Evolutionary conservation across 30 jellyfish, hydroid and myxozoan species (phyloP), one percentile per base, ranked within the genome.

Genomic region (Aurelia coerulea): DNA sequence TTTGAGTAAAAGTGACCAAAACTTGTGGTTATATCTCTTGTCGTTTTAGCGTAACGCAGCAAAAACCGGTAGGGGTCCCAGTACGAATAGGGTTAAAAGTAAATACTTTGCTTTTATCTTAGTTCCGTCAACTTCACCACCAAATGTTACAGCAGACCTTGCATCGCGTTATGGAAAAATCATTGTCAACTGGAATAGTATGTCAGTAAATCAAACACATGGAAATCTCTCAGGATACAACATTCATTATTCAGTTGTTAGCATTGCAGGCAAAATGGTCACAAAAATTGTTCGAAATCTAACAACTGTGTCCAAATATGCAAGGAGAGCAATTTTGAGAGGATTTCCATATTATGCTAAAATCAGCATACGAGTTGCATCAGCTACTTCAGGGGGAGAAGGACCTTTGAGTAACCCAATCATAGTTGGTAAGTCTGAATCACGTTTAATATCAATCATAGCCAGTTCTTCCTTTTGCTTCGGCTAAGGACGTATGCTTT

Each of bases 391-490:
- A 31, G 91, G 76, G 46, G 95, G 97, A 17, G 78, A 41, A 18
- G 97, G 97, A 15, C 90, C 88, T 6, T 35, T 32, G 23, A 88
- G 96, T 74, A 32, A 69, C 8, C 91, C 92, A 6, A 84, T 69
- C 37, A 67, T 5, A 35, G 59, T 75, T 18, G 96, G 96, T 88
- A 46, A 10, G 96, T 68, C 2, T 18, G 14, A 5, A 0, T 9
- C 7, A 5, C 0, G 14, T 46, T 46, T 46, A 0, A 5, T 9
- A 6, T 46, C 56, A 46, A 46, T 46, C 5, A 46, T 8, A 46
- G 56, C 56, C 56, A 5, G 15, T 39, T 6, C 50, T 39, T 2
- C 50, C 5, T 2, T 39, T 39, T 39, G 50, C 50, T 39, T 39
- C 5, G 50, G 9, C 5, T 6, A 39, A 39, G 50, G 50, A 39